Evolutionary conservation across 1,140 invertebrate genomes (phyloP).

Genomic region (Penaeus vannamei): DNA sequence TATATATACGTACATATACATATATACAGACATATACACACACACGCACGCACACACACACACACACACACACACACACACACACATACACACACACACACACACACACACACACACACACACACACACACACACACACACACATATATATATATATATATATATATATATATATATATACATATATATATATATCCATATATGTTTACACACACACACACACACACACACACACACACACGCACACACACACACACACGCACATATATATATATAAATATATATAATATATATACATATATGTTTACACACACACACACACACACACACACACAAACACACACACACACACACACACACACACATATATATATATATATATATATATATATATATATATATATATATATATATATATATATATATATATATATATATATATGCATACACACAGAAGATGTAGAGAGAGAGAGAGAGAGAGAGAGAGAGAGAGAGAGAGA

Average conservation of each 20-base stretch:
- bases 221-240: not conserved
- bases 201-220: not conserved
- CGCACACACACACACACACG: not conserved
- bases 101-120: not conserved
- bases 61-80: slow-evolving; percentile 23
- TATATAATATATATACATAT: not conserved
- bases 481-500: too few species aligned
- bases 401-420: too few species aligned
- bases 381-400: not conserved
- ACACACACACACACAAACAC: not conserved
- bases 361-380: not conserved
- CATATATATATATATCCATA: not conserved
- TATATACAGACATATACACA: not conserved
- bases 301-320: not conserved
- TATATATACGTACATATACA: not conserved
- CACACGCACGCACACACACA: not conserved
- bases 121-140: not conserved
- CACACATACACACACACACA: not conserved
- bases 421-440: too few species aligned
- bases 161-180: not conserved
- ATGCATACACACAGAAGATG: too few species aligned
- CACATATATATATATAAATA: not conserved
- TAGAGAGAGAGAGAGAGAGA: too few species aligned
- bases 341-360: not conserved
- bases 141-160: not conserved